Evolutionary conservation across 1,140 invertebrate species (phyloP), one percentile per base, ranked within the genome.

Genomic region (Myzus persicae): DNA sequence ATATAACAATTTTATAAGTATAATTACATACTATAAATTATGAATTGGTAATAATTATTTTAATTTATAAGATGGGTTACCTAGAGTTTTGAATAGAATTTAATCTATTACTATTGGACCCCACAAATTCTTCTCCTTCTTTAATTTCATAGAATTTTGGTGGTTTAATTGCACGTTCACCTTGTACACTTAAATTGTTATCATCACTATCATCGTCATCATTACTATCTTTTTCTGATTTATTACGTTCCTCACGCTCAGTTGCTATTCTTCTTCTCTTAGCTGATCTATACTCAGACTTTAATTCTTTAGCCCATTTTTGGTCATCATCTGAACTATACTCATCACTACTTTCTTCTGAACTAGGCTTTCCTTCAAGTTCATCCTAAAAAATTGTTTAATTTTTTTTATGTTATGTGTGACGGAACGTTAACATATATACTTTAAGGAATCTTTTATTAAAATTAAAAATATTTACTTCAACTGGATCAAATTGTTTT

Each of bases 281-380:
- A 11, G 94, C 90, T 46, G 89, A 87, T 88, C 93, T 90, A 81
- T 97, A 97, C 94, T 98, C 96, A 94, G 97, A 97, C 94, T 97
- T 97, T 48, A 98, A 96, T 96, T 98, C 97, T 94, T 97, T 97
- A 0, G 96, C 96, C 97, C 97, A 98, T 42, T 96, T 95, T 94
- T 96, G 96, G 51, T 98, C 97, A 95, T 98, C 98, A 94, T 98
- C 98, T 0, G 97, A 97, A 84, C 94, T 95, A 93, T 95, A 94
- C 93, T 96, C 94, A 85, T 95, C 95, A 93, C 95, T 95, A 94
- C 94, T 95, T 94, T 95, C 95, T 54, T 95, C 95, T 44, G 95
- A 95, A 94, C 95, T 95, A 93, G 94, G 94, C 48, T 94, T 94
- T 31, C 95, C 95, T 93, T 95, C 95, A 22, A 94, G 88, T 93